These are phyloP conservation scores for Neria commutata DNA, from an alignment of 2,888 invertebrate species.

Conservation along the genomic window DNA sequence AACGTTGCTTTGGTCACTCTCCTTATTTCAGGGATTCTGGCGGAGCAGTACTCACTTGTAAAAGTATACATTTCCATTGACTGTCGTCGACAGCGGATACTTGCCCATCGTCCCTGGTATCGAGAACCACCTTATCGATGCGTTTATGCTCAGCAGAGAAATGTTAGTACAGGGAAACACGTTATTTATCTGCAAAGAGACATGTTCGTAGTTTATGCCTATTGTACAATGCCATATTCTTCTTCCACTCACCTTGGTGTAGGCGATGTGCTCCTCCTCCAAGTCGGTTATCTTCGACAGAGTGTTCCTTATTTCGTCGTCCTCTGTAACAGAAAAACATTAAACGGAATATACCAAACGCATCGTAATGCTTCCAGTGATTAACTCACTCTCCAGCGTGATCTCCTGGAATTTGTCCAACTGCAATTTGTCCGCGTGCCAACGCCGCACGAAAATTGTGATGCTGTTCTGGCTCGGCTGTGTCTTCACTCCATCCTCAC, in stretches of 20 bases:
- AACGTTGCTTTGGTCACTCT: not conserved
- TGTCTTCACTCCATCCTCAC: conserved; percentile 50
- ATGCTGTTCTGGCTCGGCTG: conserved; percentile 64
- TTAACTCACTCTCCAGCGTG: conserved; percentile 64
- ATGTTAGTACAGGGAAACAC: conserved; percentile 70
- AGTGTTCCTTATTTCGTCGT: conserved; percentile 63
- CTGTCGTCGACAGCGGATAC: conserved; percentile 66
- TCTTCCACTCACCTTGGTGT: conserved; percentile 64
- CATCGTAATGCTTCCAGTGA: not conserved
- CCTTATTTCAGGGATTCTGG: not conserved
- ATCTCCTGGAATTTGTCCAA: conserved; percentile 67
- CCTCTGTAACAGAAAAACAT: conserved; percentile 44
- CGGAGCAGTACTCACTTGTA: conserved; percentile 66
- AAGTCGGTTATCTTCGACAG: conserved; percentile 67
- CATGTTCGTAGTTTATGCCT: not conserved
- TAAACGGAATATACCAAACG: not conserved
- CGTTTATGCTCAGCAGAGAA: conserved; percentile 68
- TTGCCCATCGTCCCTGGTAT: conserved; percentile 64
- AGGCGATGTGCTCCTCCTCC: conserved; percentile 68
- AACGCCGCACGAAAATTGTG: conserved; percentile 67
- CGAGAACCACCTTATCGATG: conserved; percentile 69
- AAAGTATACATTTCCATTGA: conserved; percentile 70
- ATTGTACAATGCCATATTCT: not conserved
- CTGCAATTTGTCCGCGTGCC: conserved; percentile 66
- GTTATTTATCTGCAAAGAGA: conserved; percentile 46